Percentiles rank a stretch among this genome's conserved stretches.
Conservation (phyloP, 2,888 invertebrate genomes). For the Platycnemis pennipes region DNA sequence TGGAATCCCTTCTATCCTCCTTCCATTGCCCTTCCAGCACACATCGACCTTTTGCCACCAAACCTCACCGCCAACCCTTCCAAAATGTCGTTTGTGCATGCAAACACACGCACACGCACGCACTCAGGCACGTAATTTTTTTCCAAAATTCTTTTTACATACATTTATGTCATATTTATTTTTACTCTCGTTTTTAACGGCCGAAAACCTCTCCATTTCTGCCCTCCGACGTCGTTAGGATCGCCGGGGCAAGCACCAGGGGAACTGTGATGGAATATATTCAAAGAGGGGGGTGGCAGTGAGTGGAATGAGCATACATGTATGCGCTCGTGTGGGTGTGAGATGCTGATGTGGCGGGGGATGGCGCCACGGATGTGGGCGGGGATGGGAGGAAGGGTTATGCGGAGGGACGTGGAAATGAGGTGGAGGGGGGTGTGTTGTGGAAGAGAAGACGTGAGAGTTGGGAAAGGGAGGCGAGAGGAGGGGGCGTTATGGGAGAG, state of each 20-base stretch:
- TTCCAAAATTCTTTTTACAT: not conserved
- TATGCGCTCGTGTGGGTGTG: not conserved
- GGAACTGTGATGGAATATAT: constrained; percentile 10
- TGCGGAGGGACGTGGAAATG: too few species aligned
- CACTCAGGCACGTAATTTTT: not conserved
- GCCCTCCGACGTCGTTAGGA: constrained; percentile 25
- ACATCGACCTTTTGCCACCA: constrained; percentile 14
- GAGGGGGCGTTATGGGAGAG: not conserved
- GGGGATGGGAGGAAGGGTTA: not conserved
- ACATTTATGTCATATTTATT: not conserved
- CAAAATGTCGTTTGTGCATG: constrained; percentile 12
- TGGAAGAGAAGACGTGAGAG: not conserved
- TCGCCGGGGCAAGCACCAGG: not conserved
- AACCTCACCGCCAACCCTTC: not conserved
- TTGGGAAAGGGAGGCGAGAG: not conserved
- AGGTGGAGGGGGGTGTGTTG: constrained; percentile 9
- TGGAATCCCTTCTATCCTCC: not conserved
- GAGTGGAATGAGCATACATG: not conserved
- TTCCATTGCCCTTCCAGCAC: not conserved
- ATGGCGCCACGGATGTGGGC: not conserved
- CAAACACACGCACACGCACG: not conserved
- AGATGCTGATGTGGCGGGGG: not conserved
- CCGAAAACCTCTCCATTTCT: constrained; percentile 2
- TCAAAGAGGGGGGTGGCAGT: not conserved
- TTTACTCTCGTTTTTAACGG: constrained; percentile 32